These are phyloP conservation scores for Melanotaenia pygmaea DNA, from an alignment of 2,797 vertebrate species.

Conservation along the genomic window DNA sequence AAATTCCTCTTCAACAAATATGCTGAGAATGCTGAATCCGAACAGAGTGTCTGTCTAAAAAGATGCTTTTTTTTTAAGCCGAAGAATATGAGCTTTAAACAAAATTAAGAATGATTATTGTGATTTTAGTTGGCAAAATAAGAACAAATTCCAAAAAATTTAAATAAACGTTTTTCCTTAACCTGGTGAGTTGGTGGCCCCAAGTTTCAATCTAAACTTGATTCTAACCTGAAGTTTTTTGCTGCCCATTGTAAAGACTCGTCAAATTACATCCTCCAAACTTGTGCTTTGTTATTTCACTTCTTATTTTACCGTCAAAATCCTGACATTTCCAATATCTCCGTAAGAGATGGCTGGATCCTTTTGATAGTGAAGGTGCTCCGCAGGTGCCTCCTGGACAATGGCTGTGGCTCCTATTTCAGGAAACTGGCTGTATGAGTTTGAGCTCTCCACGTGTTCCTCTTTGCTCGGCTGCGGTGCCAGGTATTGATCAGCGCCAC, in stretches of 20 bases:
- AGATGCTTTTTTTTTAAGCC: neutral
- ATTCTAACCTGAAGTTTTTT: neutral
- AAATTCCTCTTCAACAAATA: constrained; percentile 30
- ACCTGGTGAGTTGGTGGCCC: neutral
- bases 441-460: constrained; percentile 44
- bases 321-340: constrained; percentile 52
- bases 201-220: neutral
- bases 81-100: constrained; percentile 1
- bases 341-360: constrained; percentile 46
- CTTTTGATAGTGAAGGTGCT: constrained; percentile 44
- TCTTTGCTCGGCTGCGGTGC: constrained; percentile 38
- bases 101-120: constrained; percentile 5
- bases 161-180: neutral
- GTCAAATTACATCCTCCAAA: neutral
- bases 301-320: constrained; percentile 66
- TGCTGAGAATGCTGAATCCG: constrained; percentile 20
- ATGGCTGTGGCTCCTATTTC: constrained; percentile 40
- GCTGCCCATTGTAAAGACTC: neutral
- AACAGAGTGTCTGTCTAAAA: constrained; percentile 14
- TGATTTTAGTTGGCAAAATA: neutral
- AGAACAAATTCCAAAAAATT: neutral
- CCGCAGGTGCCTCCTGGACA: constrained; percentile 47
- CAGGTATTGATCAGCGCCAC: constrained; percentile 65
- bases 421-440: constrained; percentile 47
- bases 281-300: neutral